Evolutionary conservation across 2,888 invertebrate genomes (phyloP), one percentile per base, ranked within the genome.

Genomic region (Petrolisthes manimaculis): DNA sequence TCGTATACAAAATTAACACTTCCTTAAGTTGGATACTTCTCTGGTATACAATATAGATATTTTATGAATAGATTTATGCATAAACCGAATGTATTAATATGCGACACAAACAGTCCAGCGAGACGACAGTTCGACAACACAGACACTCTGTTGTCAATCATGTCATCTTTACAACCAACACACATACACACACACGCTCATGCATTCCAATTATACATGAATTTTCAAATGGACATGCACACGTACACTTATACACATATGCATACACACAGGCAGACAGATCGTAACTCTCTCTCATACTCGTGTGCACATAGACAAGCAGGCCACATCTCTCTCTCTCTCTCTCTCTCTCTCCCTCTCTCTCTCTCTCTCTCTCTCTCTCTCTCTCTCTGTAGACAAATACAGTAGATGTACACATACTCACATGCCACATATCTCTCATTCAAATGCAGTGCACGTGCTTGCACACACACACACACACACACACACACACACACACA

Each of bases 401-500:
- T 14, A 61, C 61, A 61, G 8, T 14, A 61, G 8, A 61, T 14
- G 14, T 14, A 61, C 61, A 61, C 61, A 61, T 14, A 61, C 61
- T 9, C 61, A 61, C 61, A 61, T 61, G 61, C 6, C 61, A 61
- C 61, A 61, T 61, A 61, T 61, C 6, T 9, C 61, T 61, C 61
- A 61, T n/a, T n/a, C n/a, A n/a, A n/a, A n/a, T n/a, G n/a, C n/a
- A 14, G 14, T 9, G 14, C 61, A 61, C 61, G 14, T 14, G 14
- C 14, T 61, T 61, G 61, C 61, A 6, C 14, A 61, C 61, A 61
- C 61, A 61, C 61, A 61, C 61, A 61, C 61, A 61, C 61, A 61
- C 61, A 61, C 61, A 61, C 61, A 61, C 61, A 61, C 61, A 61
- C 61, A 61, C 61, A 61, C 61, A 61, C 61, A 61, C 61, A 61